Base-by-base conservation (phyloP, 1,140 invertebrate species). In the Hyposmocoma kahamanoa region DNA sequence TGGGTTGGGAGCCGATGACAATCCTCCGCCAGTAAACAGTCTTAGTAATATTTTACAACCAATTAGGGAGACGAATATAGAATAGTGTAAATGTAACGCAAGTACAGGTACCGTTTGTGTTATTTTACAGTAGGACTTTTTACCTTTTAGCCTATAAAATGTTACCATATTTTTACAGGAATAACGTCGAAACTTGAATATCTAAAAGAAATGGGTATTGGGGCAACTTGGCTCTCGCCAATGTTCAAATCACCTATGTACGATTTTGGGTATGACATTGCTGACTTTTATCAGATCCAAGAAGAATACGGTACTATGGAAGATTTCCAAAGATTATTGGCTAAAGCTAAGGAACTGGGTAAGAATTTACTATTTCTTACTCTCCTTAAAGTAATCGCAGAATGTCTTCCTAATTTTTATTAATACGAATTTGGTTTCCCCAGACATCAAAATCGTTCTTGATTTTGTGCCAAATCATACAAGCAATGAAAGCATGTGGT, bases 381-480 rank as follows among this genome's bases (percentile, higher is more conserved):
- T n/a, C n/a, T n/a, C n/a, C n/a, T n/a, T n/a, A n/a, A n/a, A n/a
- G n/a, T n/a, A n/a, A n/a, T n/a, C n/a, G n/a, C n/a, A n/a, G n/a
- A n/a, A n/a, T n/a, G n/a, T n/a, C n/a, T n/a, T n/a, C n/a, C n/a
- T n/a, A n/a, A n/a, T n/a, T n/a, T n/a, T n/a, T n/a, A n/a, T n/a
- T n/a, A n/a, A n/a, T n/a, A n/a, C n/a, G n/a, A n/a, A n/a, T n/a
- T n/a, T n/a, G n/a, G n/a, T n/a, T n/a, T n/a, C n/a, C n/a, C n/a
- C 48, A 77, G 75, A 59, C 36, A 69, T 80, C 24, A 81, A 81
- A 62, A 60, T 81, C 21, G 84, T 93, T 32, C 72, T 93, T 62
- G 92, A 93, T 67, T 88, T 92, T 50, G 89, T 92, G 18, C 91
- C 91, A 15, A 92, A 93, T 74, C 90, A 92, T 57, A 90, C 91